These are phyloP conservation scores for Colossoma macropomum DNA, from an alignment of 2,113 vertebrate genomes.

Conservation along the genomic window DNA sequence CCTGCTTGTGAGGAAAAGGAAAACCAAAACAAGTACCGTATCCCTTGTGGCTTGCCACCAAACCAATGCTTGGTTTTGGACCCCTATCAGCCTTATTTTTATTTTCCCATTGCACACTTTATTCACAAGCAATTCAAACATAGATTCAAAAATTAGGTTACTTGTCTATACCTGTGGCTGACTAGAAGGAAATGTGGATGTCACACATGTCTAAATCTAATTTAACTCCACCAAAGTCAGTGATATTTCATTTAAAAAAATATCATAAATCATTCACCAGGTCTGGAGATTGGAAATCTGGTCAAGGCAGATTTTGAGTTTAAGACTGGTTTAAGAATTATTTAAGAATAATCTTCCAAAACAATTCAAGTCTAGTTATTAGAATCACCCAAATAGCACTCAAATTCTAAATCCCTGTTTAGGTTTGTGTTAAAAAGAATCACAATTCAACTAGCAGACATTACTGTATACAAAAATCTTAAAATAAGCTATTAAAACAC, in stretches of 20 bases:
- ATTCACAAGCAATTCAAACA: slow-evolving; percentile 29
- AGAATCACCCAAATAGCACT: not conserved
- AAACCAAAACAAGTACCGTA: slow-evolving; percentile 77
- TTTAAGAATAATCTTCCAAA: not conserved
- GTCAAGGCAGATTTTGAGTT: not conserved
- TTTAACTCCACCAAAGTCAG: not conserved
- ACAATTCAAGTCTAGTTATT: not conserved
- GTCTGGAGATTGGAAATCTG: not conserved
- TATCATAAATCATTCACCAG: not conserved
- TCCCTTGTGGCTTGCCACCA: slow-evolving; percentile 66
- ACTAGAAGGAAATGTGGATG: not conserved
- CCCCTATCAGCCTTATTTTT: slow-evolving; percentile 33
- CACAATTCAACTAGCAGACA: not conserved
- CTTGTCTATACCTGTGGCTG: slow-evolving; percentile 9
- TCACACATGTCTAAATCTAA: not conserved
- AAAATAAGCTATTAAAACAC: slow-evolving; percentile 27
- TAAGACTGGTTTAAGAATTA: not conserved
- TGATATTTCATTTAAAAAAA: not conserved
- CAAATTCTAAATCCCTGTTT: not conserved
- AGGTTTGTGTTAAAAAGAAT: not conserved
- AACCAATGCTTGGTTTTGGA: slow-evolving; percentile 43
- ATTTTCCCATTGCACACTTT: slow-evolving; percentile 20
- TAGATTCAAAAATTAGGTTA: not conserved
- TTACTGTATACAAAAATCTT: not conserved
- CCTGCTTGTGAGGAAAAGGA: slow-evolving; percentile 60